Evolutionary conservation across 2,113 vertebrate genomes (phyloP).

Genomic region (Cheilinus undulatus): DNA sequence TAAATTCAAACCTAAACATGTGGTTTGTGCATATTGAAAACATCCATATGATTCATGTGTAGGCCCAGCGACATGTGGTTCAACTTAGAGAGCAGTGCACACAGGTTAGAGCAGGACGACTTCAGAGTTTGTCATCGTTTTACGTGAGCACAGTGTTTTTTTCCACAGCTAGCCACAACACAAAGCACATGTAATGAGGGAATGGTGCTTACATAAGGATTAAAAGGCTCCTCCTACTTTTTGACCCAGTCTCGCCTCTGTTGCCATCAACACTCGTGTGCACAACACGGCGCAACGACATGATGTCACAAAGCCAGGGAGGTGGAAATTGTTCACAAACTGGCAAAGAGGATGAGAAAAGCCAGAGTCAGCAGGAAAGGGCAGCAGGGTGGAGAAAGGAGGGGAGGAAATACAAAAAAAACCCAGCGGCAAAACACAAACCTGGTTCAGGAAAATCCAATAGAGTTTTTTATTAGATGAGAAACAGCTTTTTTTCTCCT

Average conservation of each 20-base stretch:
- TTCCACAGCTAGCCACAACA: conserved; percentile 49
- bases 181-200: conserved; percentile 41
- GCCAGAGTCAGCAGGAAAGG: conserved; percentile 66
- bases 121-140: conserved; percentile 48
- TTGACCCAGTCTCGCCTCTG: conserved; percentile 4
- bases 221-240: conserved; percentile 10
- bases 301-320: conserved; percentile 58
- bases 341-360: conserved; percentile 51
- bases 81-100: conserved; percentile 50
- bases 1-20: conserved; percentile 70
- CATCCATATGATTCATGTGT: conserved; percentile 51
- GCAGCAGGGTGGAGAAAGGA: conserved; percentile 14
- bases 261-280: conserved; percentile 36
- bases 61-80: conserved; percentile 58
- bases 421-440: conserved; percentile 37
- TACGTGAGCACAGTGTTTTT: conserved; percentile 20
- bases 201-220: conserved; percentile 23
- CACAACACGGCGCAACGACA: neutral
- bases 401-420: conserved; percentile 59
- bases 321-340: conserved; percentile 59
- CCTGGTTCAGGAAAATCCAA: conserved; percentile 22
- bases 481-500: conserved; percentile 44
- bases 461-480: conserved; percentile 25
- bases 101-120: conserved; percentile 43
- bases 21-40: conserved; percentile 58